A percentile compares a stretch with the other conserved stretches of the same genome.
phyloP scores from a whole-genome alignment of 2,888 invertebrate species.

The Leptinotarsa tumamoca region DNA sequence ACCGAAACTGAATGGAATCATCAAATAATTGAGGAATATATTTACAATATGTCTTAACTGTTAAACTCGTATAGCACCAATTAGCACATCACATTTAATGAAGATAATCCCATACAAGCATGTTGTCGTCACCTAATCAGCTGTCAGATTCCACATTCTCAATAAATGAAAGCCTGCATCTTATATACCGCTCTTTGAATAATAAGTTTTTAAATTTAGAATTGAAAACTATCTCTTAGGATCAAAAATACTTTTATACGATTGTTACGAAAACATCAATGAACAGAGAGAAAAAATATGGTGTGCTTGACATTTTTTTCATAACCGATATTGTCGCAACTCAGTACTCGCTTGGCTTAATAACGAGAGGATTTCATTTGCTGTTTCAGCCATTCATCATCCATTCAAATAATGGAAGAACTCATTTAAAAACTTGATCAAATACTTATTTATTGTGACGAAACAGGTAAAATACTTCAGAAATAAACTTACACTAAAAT shows the following conservation, averaged over 20 bases:
- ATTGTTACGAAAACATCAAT: too few species aligned
- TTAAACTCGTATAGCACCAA: background rate
- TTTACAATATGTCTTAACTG: background rate
- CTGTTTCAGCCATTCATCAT: too few species aligned
- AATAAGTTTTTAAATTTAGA: background rate
- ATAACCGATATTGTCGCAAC: too few species aligned
- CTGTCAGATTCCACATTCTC: background rate
- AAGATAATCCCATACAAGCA: background rate
- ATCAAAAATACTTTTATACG: background rate
- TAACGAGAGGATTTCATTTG: too few species aligned
- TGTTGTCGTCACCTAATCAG: constrained; percentile 8
- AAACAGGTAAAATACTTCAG: too few species aligned
- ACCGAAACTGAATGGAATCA: background rate
- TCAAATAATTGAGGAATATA: background rate
- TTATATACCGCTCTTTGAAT: background rate
- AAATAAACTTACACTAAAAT: too few species aligned
- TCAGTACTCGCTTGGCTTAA: too few species aligned
- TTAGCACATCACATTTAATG: background rate
- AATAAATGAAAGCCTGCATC: background rate
- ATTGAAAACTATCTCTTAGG: background rate
- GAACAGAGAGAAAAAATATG: too few species aligned
- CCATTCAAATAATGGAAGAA: too few species aligned
- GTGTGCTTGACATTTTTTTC: too few species aligned
- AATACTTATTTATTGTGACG: too few species aligned
- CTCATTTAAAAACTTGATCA: too few species aligned